Evolutionary conservation across 1,140 invertebrate species (phyloP), one percentile per base, ranked within the genome.

Genomic region (Drosophila subpulchrella): DNA sequence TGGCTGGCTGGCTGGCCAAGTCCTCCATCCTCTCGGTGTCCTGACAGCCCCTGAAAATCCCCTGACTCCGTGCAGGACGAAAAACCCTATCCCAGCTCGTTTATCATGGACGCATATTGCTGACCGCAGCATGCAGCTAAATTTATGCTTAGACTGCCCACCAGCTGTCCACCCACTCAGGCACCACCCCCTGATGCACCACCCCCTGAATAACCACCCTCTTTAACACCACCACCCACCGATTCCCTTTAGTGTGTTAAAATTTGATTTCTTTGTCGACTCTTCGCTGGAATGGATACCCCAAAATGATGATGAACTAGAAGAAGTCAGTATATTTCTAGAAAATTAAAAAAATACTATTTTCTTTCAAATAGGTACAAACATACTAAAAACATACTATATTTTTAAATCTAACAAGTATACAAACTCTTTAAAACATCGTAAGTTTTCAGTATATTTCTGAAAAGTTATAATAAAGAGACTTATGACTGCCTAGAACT

Each of bases 61-160:
- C 41, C 38, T 32, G 15, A 6, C 47, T 42, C 41, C 42, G 46
- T 6, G 48, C 56, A 39, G 50, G 46, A 42, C 36, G 68, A 48
- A 72, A 58, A 54, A 24, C 47, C 48, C 72, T 12, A 34, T 13
- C 30, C 39, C 62, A 47, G 63, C 57, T 81, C 78, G 78, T 81
- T 81, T 81, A 81, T 81, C 78, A 81, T 76, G 72, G 68, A 51
- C 51, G 65, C 78, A 76, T 72, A 72, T 81, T 81, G 78, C 78
- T 81, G 78, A 81, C 78, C 78, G 67, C 78, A 81, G 78, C 79
- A 71, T 61, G 41, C 34, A 63, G 66, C 60, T 57, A 58, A 76
- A 81, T 81, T 81, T 81, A 81, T 81, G 78, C 77, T 62, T 46
- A 67, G 77, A 51, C 53, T 11, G 15, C 12, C 42, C 27, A 24